Conservation (phyloP, 2,113 vertebrate species). For the Strix uralensis region DNA sequence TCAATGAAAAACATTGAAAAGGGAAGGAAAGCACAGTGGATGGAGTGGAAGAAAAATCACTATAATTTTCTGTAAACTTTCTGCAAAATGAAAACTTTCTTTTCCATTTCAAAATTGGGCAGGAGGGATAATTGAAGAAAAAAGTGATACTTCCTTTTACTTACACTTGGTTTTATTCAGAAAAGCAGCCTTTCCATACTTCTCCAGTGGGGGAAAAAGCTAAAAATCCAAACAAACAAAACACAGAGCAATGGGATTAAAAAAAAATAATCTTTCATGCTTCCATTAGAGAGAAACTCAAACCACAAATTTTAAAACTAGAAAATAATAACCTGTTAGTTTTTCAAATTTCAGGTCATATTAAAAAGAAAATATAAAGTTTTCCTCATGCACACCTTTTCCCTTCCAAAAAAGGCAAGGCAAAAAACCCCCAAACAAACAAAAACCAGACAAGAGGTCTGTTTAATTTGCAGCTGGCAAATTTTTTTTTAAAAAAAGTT, state of each 20-base stretch:
- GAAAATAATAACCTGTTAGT: neutral
- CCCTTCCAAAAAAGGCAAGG: neutral
- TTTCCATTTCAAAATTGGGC: neutral
- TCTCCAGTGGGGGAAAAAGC: neutral
- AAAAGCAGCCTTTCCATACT: neutral
- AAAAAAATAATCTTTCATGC: neutral
- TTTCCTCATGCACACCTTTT: neutral
- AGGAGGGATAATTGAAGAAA: neutral
- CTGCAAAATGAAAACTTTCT: neutral
- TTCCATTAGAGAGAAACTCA: neutral
- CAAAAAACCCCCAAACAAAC: fast-evolving
- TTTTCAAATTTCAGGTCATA: neutral
- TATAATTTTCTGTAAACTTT: neutral
- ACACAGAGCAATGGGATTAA: neutral
- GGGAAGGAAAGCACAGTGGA: neutral
- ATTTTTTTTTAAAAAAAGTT: neutral
- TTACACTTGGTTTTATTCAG: neutral
- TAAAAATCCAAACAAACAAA: neutral
- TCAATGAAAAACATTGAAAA: neutral
- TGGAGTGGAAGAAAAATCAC: neutral
- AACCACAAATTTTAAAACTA: neutral
- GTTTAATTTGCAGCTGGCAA: neutral
- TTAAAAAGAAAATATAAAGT: neutral
- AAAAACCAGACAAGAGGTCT: neutral
- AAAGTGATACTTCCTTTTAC: neutral